Evolutionary conservation across 2,113 vertebrate species (phyloP).

Genomic region (Cynopterus brachyotis): DNA sequence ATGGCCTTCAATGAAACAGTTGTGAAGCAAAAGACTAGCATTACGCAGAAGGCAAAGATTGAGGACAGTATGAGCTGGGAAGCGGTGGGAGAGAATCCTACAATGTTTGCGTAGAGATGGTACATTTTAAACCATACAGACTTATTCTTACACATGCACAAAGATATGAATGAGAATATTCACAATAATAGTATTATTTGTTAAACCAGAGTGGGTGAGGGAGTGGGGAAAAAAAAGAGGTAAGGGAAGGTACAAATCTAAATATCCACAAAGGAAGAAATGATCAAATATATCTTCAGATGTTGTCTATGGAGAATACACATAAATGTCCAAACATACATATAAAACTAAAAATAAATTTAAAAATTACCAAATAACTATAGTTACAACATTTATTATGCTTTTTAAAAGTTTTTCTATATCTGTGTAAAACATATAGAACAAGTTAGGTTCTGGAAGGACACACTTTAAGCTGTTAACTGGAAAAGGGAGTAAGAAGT

Average conservation of each 20-base stretch:
- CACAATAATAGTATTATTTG: neutral
- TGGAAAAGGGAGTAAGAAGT: neutral
- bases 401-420: neutral
- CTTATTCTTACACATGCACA: neutral
- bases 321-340: neutral
- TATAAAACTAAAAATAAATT: neutral
- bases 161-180: neutral
- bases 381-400: neutral
- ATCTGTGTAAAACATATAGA: neutral
- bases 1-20: neutral
- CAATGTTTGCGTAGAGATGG: neutral
- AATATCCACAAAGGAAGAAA: neutral
- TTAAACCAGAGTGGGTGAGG: neutral
- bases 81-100: neutral
- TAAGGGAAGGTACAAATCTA: neutral
- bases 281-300: neutral
- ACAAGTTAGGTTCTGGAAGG: neutral
- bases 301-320: neutral
- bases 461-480: neutral
- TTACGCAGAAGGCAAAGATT: neutral
- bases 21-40: neutral
- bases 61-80: neutral
- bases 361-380: neutral
- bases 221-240: neutral
- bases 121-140: neutral